Percentiles rank a stretch among this genome's conserved stretches.
Evolutionary conservation across 30 jellyfish, hydroid and myxozoan species (phyloP).

Genomic region (Clytia hemisphaerica): DNA sequence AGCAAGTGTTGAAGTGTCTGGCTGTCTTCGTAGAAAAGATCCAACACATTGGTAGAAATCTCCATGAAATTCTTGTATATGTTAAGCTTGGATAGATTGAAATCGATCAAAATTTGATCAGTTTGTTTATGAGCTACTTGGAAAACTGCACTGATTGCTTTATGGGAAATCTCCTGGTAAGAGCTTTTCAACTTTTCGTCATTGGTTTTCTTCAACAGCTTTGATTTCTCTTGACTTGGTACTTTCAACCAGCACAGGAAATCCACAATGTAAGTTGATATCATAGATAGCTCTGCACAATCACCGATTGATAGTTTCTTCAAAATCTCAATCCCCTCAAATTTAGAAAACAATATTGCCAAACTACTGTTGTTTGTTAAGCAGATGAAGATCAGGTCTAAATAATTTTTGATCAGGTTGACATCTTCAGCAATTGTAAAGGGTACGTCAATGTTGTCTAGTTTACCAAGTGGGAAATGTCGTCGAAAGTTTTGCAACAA

Average conservation of each 20-base stretch:
- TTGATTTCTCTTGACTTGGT: too few species aligned
- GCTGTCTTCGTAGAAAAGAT: too few species aligned
- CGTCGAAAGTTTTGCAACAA: not conserved
- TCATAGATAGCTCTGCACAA: not conserved
- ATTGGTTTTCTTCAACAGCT: too few species aligned
- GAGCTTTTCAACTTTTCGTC: too few species aligned
- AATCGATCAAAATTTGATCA: too few species aligned
- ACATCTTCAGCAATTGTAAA: not conserved
- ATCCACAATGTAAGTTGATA: not conserved
- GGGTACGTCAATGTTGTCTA: not conserved
- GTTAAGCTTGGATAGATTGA: too few species aligned
- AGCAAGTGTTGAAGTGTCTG: too few species aligned
- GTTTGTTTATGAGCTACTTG: too few species aligned
- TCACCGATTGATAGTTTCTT: not conserved
- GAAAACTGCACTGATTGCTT: too few species aligned
- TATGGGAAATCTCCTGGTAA: too few species aligned
- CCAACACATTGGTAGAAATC: too few species aligned
- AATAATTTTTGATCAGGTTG: not conserved
- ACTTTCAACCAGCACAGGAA: not conserved
- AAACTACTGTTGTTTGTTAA: not conserved
- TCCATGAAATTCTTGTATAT: too few species aligned
- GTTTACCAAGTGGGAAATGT: not conserved
- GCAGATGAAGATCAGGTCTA: not conserved
- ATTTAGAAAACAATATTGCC: not conserved
- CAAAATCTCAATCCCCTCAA: not conserved